phyloP scores from a whole-genome alignment of 2,113 vertebrate genomes.

The Azemiops feae region DNA sequence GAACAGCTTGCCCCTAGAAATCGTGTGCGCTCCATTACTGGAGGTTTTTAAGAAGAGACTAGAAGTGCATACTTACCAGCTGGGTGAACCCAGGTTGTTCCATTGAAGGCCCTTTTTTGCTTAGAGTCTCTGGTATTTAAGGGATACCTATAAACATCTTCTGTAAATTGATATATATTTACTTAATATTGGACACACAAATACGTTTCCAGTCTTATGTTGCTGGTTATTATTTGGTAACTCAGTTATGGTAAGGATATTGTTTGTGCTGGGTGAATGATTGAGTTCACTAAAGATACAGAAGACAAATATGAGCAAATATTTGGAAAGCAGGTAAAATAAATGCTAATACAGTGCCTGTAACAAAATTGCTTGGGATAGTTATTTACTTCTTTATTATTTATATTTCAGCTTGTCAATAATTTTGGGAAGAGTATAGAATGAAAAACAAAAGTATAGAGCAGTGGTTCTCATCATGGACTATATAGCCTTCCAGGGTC shows the following conservation, averaged over 20 bases:
- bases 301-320: neutral
- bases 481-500: neutral
- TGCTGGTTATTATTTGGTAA: neutral
- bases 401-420: neutral
- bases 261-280: neutral
- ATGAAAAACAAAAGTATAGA: neutral
- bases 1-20: no score
- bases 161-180: neutral
- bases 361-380: neutral
- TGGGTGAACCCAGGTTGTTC: neutral
- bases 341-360: neutral
- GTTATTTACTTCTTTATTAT: neutral
- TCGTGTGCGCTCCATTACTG: no score
- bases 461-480: neutral
- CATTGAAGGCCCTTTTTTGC: neutral
- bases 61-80: neutral
- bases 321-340: neutral
- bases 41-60: no score
- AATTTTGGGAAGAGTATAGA: neutral
- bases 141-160: neutral
- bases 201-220: neutral
- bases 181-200: neutral
- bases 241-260: neutral
- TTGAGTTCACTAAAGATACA: neutral
- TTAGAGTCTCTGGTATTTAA: neutral